Conservation (phyloP, 2,113 vertebrate genomes). For the Alligator sinensis region DNA sequence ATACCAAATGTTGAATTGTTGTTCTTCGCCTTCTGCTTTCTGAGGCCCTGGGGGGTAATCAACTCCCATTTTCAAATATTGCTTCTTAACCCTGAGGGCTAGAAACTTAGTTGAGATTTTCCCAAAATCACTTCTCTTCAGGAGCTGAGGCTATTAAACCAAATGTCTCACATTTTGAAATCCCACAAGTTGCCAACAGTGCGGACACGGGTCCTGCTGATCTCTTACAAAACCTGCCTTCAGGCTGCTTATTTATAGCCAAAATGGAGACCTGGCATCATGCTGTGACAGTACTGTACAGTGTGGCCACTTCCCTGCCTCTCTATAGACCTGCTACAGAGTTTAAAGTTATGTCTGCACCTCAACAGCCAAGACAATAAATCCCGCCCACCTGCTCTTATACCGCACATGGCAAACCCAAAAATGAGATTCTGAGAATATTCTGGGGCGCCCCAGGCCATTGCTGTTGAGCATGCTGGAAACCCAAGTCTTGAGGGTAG, state of each 20-base stretch:
- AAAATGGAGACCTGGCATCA: background rate
- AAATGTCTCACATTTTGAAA: background rate
- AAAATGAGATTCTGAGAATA: too few relatives aligned
- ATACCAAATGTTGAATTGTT: background rate
- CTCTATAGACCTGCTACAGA: background rate
- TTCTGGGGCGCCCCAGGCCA: too few relatives aligned
- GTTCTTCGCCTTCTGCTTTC: background rate
- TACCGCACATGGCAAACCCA: too few relatives aligned
- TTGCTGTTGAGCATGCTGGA: too few relatives aligned
- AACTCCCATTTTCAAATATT: fast-evolving
- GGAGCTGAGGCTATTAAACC: background rate
- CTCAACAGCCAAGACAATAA: too few relatives aligned
- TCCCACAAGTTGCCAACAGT: background rate
- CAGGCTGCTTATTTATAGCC: background rate
- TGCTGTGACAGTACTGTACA: background rate
- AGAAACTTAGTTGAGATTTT: background rate
- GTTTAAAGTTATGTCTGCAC: too few relatives aligned
- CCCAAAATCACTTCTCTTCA: background rate
- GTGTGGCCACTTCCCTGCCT: background rate
- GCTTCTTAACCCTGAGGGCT: background rate
- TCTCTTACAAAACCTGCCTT: background rate
- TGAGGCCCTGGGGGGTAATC: background rate
- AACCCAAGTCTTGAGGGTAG: background rate
- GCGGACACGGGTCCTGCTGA: background rate
- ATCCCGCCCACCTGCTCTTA: too few relatives aligned